Base-by-base conservation (phyloP, 2,113 vertebrate genomes). In the Dinomys branickii region DNA sequence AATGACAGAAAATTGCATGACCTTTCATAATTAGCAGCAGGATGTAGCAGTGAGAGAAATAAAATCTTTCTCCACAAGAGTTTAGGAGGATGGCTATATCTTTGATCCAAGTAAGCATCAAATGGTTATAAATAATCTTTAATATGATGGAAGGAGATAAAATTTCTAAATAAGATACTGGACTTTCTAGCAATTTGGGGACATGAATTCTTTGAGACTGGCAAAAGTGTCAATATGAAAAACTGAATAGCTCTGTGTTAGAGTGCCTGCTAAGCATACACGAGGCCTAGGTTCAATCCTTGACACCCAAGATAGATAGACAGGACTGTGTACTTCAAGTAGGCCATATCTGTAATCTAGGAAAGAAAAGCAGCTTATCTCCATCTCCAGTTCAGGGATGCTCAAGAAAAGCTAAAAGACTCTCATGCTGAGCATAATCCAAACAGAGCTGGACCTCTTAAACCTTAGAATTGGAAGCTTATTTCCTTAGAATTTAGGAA, bases 141-240 rank as follows among this genome's bases (percentile, higher is more conserved):
- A 91, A 58, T 28, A 73, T 75, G 28, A 54, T 59, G 1, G 44
- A 94, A 82, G 41, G 81, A 16, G 3, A 88, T 20, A 67, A 56
- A 85, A n/a, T 10, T 11, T 91, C 19, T 75, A 5, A 65, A 73
- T 91, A 63, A 90, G 12, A 41, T 5, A 67, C 0, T 84, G 17
- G 10, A 22, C 7, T 59, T 81, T 81, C 50, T 75, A 65, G 11
- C 63, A 59, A 91, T 47, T 61, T 81, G 10, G 38, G 33, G 33
- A 22, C 35, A 47, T 17, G 13, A 93, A 84, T 84, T 2, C 20
- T 71, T 69, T 38, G 3, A 14, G 35, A n/a, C 17, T 69, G 17
- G 35, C 67, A 69, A 69, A 19, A 88, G 61, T 33, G 50, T 84
- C 80, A 90, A 65, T 90, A 35, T 84, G 54, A 92, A 86, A 92